phyloP scores from a whole-genome alignment of 2,113 vertebrate genomes.

The Lasiurus borealis region DNA sequence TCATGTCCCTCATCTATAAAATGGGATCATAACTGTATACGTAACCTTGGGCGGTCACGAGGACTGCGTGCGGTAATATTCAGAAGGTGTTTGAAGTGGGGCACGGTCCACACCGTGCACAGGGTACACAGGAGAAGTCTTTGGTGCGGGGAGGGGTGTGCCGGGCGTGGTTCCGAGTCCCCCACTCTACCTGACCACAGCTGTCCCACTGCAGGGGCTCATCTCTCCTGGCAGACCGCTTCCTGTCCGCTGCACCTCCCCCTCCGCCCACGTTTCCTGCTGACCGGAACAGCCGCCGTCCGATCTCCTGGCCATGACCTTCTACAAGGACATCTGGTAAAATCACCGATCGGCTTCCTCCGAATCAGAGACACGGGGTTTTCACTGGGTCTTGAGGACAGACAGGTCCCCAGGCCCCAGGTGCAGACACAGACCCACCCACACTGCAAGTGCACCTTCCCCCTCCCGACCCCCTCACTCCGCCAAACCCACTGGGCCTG shows the following conservation, averaged over 20 bases:
- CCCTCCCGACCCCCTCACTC: background rate
- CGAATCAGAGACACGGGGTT: background rate
- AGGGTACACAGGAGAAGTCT: too few relatives aligned
- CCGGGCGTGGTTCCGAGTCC: background rate
- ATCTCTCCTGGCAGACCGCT: background rate
- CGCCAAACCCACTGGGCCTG: background rate
- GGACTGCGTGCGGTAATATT: background rate
- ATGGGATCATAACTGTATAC: background rate
- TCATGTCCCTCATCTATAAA: background rate
- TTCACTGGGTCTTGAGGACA: background rate
- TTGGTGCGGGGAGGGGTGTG: background rate
- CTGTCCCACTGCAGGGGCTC: background rate
- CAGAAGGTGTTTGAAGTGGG: too few relatives aligned
- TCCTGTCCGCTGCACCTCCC: background rate
- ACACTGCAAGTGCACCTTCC: background rate
- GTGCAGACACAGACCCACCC: background rate
- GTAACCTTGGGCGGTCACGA: background rate
- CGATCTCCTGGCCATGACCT: background rate
- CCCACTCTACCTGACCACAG: background rate
- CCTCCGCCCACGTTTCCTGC: background rate
- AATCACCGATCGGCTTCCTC: too few relatives aligned
- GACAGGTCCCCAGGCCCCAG: background rate
- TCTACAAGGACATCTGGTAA: background rate
- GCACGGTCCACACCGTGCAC: background rate
- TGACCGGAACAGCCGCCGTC: accelerated